These are phyloP conservation scores for Hydrozoanthus gracilis DNA, from an alignment of 92 coral and sea anemone genomes.

Conservation along the genomic window DNA sequence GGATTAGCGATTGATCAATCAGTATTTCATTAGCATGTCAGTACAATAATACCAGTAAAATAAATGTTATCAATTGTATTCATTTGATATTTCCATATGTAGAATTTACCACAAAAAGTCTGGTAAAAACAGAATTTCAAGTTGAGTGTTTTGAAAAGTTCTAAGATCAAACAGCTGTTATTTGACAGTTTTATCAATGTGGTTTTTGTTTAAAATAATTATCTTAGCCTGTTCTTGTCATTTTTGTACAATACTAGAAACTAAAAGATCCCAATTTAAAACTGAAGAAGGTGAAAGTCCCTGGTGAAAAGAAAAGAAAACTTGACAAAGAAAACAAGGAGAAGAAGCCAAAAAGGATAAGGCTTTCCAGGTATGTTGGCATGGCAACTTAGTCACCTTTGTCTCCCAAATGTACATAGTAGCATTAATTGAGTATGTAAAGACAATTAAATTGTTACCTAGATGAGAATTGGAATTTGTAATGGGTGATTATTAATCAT, in stretches of 20 bases:
- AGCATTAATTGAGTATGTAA: not conserved
- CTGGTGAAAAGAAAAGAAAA: conserved; percentile 82
- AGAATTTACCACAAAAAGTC: too few species aligned
- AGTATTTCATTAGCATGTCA: too few species aligned
- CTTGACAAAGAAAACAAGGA: conserved; percentile 69
- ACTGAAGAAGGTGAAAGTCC: conserved; percentile 83
- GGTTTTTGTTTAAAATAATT: not conserved
- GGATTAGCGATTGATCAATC: too few species aligned
- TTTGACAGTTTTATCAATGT: not conserved
- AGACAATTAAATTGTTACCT: not conserved
- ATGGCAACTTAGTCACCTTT: not conserved
- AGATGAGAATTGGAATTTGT: too few species aligned
- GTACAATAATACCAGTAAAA: too few species aligned
- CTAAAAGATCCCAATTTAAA: conserved; percentile 75
- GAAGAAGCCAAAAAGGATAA: conserved; percentile 68
- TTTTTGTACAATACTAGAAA: conserved; percentile 36
- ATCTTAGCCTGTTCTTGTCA: too few species aligned
- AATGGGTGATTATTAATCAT: too few species aligned
- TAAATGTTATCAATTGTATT: too few species aligned
- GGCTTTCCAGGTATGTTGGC: conserved; percentile 53
- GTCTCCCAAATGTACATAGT: not conserved
- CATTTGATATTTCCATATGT: too few species aligned
- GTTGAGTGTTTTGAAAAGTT: not conserved
- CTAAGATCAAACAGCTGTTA: not conserved
- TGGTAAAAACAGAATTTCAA: too few species aligned